Evolutionary conservation across 2,888 invertebrate species (phyloP), one percentile per base, ranked within the genome.

Genomic region (Limenitis camilla): DNA sequence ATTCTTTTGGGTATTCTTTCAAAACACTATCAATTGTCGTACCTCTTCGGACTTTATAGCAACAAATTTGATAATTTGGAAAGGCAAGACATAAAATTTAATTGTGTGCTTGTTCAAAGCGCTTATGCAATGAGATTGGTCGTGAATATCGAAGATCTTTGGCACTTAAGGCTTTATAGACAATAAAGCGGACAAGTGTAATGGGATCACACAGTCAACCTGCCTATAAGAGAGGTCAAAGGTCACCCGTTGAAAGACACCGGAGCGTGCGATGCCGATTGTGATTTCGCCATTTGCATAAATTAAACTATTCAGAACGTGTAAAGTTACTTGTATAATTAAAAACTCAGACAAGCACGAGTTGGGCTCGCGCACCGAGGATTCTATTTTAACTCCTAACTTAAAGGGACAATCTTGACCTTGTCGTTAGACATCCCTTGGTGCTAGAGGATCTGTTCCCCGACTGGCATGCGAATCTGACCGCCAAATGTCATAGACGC

Each of bases 151-250:
- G 55, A 67, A 66, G 71, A 75, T 71, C 72, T 71, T 69, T 68
- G 76, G 75, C 78, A 75, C 73, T 77, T 72, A 77, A 78, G 56
- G 56, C 54, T 84, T 84, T 84, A 83, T 83, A 71, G 82, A 71
- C 80, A 69, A 77, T 83, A 81, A 83, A 81, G 69, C 69, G 65
- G 73, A 68, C 71, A 67, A 73, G 72, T 74, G 75, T 81, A 81
- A 82, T 84, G 75, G 76, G 74, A 75, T 81, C 72, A 71, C 65
- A 65, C 65, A 65, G 67, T 62, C 69, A 71, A 69, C 60, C 68
- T 65, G 75, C 67, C 67, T 63, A 67, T 71, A 66, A 69, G 68
- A 62, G 58, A 58, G 74, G 80, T 75, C 76, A 71, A 63, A 68
- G 76, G 78, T 71, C 74, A 69, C 59, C 60, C 65, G 67, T 69